These are phyloP conservation scores for Hydrozoanthus tunicans DNA, from an alignment of 64 coral and sea anemone genomes.

Conservation along the genomic window DNA sequence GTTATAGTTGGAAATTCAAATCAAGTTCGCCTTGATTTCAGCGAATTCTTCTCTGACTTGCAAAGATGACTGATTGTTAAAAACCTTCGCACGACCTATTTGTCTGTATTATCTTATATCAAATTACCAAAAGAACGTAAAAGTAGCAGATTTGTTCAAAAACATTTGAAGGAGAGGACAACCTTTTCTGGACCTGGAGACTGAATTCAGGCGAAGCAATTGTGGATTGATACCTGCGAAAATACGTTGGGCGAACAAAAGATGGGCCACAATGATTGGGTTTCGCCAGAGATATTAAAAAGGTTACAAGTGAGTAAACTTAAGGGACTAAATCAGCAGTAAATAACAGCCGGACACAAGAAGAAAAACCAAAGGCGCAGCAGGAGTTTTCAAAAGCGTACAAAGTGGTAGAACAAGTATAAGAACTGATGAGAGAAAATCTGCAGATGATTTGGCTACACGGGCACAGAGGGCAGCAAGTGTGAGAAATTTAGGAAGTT, in stretches of 20 bases:
- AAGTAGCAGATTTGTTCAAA: no score
- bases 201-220: background rate
- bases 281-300: background rate
- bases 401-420: background rate
- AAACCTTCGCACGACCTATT: no score
- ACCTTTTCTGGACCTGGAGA: background rate
- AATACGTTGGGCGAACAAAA: slow-evolving; percentile 6
- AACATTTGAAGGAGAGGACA: no score
- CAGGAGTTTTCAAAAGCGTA: slow-evolving; percentile 3
- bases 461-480: slow-evolving; percentile 16
- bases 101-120: no score
- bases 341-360: background rate
- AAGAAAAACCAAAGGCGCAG: slow-evolving; percentile 1
- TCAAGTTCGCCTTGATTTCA: no score
- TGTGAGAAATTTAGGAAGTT: slow-evolving; percentile 1
- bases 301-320: background rate
- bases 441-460: slow-evolving; percentile 22
- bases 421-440: background rate
- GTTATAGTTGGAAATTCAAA: no score
- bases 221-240: background rate
- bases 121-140: no score
- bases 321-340: background rate
- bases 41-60: no score
- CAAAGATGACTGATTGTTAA: no score
- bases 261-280: background rate